These are phyloP conservation scores for Sciaenops ocellatus DNA, from an alignment of 2,797 vertebrate species.

Conservation along the genomic window DNA sequence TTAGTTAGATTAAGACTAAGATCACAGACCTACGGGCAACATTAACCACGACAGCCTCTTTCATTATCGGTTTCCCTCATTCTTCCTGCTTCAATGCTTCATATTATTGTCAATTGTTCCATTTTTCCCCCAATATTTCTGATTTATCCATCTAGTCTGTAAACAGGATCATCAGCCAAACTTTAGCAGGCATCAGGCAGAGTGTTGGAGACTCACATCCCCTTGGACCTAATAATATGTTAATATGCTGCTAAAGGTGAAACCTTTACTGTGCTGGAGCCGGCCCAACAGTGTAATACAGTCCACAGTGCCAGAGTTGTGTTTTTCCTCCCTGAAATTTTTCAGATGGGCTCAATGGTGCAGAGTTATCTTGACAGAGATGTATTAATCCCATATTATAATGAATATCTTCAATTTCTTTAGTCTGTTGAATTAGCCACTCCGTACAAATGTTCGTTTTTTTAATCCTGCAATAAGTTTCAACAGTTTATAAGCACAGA, in stretches of 20 bases:
- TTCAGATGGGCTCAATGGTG: not conserved
- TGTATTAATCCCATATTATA: too few species aligned
- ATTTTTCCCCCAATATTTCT: not conserved
- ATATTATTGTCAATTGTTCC: not conserved
- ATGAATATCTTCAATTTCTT: too few species aligned
- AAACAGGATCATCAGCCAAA: constrained; percentile 3
- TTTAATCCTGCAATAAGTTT: too few species aligned
- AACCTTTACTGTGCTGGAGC: too few species aligned
- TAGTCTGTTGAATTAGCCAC: too few species aligned
- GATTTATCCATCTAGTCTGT: constrained; percentile 7
- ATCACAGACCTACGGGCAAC: too few species aligned
- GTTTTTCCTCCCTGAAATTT: not conserved
- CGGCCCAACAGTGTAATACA: too few species aligned
- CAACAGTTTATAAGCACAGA: too few species aligned
- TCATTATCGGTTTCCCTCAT: not conserved
- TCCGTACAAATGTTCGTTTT: too few species aligned
- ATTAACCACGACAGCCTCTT: not conserved
- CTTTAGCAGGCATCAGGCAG: not conserved
- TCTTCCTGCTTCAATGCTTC: not conserved
- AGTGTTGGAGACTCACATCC: not conserved
- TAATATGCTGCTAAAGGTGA: too few species aligned
- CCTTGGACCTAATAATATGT: too few species aligned
- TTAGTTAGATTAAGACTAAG: too few species aligned
- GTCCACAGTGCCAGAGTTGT: not conserved
- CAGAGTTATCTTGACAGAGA: not conserved